Base-by-base conservation (phyloP, 2,113 vertebrate genomes). In the Coturnix japonica region DNA sequence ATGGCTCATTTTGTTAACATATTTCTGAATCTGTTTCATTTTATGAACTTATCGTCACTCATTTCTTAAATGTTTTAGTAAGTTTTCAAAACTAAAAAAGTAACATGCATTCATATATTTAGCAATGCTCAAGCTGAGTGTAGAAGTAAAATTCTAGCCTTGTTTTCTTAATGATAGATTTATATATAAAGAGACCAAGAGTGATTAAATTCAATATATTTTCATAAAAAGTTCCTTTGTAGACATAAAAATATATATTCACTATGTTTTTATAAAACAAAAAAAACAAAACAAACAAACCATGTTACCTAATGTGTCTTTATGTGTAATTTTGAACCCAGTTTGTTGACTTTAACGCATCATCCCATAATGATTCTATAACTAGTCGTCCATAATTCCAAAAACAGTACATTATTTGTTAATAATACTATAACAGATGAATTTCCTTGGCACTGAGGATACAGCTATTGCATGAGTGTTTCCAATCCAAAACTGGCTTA, bases 41-140 rank as follows among this genome's bases (percentile, higher is more conserved):
- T 30, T 65, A 43, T 67, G 30, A 67, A 70, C 3, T n/a, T 65
- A 5, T 0, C 0, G 22, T 64, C 7, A 15, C 6, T 51, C 54
- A 60, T 35, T 72, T n/a, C 37, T 56, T 57, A 41, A 64, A 21
- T 12, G 63, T 19, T 37, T 72, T 83, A 82, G 64, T 51, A 1
- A 35, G 11, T 84, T 87, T 77, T 33, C n/a, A 69, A 9, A 65
- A 75, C 37, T 43, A 61, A 61, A 81, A 41, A 31, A 81, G 4
- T 71, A 39, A 8, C 11, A 31, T 49, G 3, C 14, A 7, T 81
- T 79, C 8, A 13, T 56, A 12, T 71, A 30, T 69, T 72, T 56
- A 73, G 16, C 41, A 53, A 7, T 65, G 11, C 18, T 23, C 25
- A 78, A 65, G 6, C 61, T 9, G 5, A 39, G 9, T 37, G 18